Conservation (phyloP, 2,797 vertebrate genomes). For the Chaetophractus vellerosus region DNA sequence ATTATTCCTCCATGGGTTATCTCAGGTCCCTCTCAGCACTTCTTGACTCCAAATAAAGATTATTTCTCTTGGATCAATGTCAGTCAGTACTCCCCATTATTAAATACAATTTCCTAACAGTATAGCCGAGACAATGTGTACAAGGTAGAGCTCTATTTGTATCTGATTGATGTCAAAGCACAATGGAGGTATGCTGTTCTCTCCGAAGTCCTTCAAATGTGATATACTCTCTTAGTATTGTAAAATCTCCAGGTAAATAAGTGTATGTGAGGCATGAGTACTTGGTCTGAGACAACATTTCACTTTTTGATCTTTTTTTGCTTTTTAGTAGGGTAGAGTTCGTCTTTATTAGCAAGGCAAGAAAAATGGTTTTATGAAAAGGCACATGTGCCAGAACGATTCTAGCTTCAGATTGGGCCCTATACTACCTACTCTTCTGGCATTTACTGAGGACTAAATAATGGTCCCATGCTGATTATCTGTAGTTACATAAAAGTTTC, state of each 20-base stretch:
- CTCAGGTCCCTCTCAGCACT: neutral
- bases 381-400: neutral
- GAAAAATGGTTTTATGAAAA: neutral
- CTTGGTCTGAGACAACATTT: conserved; percentile 17
- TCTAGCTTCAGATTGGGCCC: neutral
- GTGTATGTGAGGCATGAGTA: neutral
- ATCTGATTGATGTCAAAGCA: neutral
- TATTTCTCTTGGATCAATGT: neutral
- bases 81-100: neutral
- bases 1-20: neutral
- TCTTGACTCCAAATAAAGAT: conserved; percentile 20
- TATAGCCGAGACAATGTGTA: neutral
- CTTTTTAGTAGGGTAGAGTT: neutral
- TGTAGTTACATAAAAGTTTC: neutral
- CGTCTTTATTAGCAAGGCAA: neutral
- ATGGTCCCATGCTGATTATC: conserved; percentile 4
- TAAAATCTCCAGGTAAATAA: neutral
- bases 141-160: neutral
- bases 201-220: neutral
- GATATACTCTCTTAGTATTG: neutral
- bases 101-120: neutral
- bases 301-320: conserved; percentile 20
- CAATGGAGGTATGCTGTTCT: neutral
- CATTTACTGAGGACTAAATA: neutral
- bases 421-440: neutral